Evolutionary conservation across 1,140 invertebrate species (phyloP).

Genomic region (Pachypeltis micranthus): DNA sequence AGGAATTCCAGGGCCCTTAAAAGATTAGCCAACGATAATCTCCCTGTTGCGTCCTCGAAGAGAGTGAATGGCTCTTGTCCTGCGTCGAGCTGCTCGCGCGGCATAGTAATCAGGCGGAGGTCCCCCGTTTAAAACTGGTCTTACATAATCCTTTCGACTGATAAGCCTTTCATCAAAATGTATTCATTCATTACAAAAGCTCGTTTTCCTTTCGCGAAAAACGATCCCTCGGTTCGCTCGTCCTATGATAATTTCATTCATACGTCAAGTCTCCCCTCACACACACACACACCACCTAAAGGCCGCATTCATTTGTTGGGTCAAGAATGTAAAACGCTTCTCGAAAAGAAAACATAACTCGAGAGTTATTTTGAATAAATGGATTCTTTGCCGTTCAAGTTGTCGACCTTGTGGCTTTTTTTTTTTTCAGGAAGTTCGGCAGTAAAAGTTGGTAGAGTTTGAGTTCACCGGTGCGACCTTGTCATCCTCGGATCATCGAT

Average conservation of each 20-base stretch:
- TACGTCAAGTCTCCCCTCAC: neutral
- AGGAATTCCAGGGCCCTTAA: no score
- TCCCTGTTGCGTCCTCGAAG: no score
- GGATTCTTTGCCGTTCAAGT: no score
- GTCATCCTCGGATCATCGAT: slow-evolving; percentile 17
- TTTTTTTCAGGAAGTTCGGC: no score
- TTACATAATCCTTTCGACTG: neutral
- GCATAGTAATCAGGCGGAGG: no score
- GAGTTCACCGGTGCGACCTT: no score
- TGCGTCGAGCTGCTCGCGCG: no score
- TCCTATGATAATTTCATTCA: slow-evolving; percentile 8
- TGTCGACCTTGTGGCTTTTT: no score
- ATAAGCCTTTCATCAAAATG: neutral
- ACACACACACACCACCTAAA: no score
- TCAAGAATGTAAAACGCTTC: slow-evolving; percentile 3
- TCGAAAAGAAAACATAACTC: neutral
- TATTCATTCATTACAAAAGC: slow-evolving; percentile 4
- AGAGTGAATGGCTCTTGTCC: no score
- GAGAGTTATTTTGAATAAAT: slow-evolving; percentile 3
- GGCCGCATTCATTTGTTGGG: neutral
- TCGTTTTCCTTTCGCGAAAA: neutral
- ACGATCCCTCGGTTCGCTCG: neutral
- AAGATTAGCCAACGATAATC: no score
- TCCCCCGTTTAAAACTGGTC: slow-evolving; percentile 7
- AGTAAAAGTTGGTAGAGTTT: no score